Base-by-base conservation (phyloP, 2,888 invertebrate genomes). In the Conchocele bisecta region DNA sequence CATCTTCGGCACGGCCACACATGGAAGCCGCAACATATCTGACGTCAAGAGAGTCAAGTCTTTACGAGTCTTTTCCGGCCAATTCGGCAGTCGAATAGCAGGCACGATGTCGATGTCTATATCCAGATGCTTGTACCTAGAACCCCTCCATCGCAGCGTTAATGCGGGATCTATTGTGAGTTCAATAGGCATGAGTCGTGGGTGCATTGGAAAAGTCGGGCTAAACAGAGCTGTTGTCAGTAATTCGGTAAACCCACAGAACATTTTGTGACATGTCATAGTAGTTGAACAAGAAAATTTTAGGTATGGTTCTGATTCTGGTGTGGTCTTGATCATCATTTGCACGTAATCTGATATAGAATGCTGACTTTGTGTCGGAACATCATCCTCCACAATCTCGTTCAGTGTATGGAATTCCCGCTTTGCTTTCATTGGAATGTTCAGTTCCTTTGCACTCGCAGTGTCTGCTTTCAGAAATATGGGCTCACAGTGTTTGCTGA, bases 21-120 rank as follows among this genome's bases (percentile, higher is more conserved):
- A 37, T 6, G 57, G 53, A 11, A 68, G 28, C 0, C 31, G 9
- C 3, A 37, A 29, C n/a, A 72, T 57, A 31, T 71, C 72, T 15
- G 50, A 26, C 3, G 60, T 65, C 2, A 76, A 29, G 7, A 76
- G 44, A 3, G 11, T 31, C 0, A 17, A 65, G 26, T 58, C 59
- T 35, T 41, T 46, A 11, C 48, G 26, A 11, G 48, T 20, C 42
- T 65, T 68, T 5, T 60, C 58, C 11, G 75, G 71, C 71, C 72
- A 76, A 1, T 37, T 20, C 6, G 56, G 48, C 3, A 76, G 51
- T n/a, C 17, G 33, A 15, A 76, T 56, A 3, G 75, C 75, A 28
- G 75, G 75, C 15, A 76, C 75, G 6, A 76, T 22, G 50, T 76
- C 75, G 11, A 71, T 33, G n/a, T 56, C 53, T 9, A 76, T 76